A percentile compares a stretch with the other conserved stretches of the same genome.
Conservation (phyloP, 1,140 invertebrate genomes). For the Atta colombica region DNA sequence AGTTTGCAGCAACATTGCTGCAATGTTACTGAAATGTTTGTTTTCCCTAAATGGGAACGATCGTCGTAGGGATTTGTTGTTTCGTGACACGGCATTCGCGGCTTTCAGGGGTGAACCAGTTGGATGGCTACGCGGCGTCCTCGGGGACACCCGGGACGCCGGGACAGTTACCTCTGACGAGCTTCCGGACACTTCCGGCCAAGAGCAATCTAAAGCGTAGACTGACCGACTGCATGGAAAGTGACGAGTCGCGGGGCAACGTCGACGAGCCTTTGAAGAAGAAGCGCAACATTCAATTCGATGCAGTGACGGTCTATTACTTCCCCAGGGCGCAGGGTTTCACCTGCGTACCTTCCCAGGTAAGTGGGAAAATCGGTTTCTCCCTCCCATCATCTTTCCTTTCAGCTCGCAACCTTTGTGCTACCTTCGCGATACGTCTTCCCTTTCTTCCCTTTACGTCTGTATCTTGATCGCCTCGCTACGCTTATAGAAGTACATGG, state of each 20-base stretch:
- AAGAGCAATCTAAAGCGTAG: slow-evolving; percentile 88
- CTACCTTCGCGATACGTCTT: neutral
- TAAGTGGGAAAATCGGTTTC: slow-evolving; percentile 71
- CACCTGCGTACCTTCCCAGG: slow-evolving; percentile 97
- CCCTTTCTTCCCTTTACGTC: neutral
- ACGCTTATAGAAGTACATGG: neutral
- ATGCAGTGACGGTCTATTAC: slow-evolving; percentile 97
- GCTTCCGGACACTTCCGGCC: slow-evolving; percentile 72
- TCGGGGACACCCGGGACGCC: slow-evolving; percentile 57
- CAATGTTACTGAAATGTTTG: too few species aligned
- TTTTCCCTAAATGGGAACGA: too few species aligned
- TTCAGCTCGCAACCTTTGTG: neutral
- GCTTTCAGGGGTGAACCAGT: slow-evolving; percentile 73
- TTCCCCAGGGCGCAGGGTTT: slow-evolving; percentile 98
- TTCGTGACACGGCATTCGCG: neutral
- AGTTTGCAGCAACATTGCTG: too few species aligned
- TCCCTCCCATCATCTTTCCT: neutral
- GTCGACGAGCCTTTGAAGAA: slow-evolving; percentile 87
- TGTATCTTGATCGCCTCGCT: neutral
- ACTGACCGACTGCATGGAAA: slow-evolving; percentile 82
- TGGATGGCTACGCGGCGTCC: slow-evolving; percentile 71
- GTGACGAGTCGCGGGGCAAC: slow-evolving; percentile 80
- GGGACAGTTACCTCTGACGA: slow-evolving; percentile 58
- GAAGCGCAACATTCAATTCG: slow-evolving; percentile 94
- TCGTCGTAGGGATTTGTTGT: neutral